Evolutionary conservation across 2,113 vertebrate genomes (phyloP).

Genomic region (Gopherus flavomarginatus): DNA sequence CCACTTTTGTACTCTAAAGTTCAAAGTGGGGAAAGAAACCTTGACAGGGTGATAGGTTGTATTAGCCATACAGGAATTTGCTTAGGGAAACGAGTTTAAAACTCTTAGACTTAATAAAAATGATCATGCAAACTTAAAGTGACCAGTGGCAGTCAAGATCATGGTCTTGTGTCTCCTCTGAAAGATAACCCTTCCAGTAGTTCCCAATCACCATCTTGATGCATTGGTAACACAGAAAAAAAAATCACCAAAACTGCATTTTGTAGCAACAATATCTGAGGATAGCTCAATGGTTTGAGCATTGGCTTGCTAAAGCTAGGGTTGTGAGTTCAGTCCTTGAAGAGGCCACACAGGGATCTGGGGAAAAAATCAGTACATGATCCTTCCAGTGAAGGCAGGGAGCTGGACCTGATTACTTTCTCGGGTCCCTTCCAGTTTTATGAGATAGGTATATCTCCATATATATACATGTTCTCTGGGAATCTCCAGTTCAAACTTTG

Average conservation of each 20-base stretch:
- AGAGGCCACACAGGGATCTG: too few relatives aligned
- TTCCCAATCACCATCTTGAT: slow-evolving; percentile 40
- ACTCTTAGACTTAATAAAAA: background rate
- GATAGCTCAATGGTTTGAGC: too few relatives aligned
- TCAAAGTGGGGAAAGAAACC: too few relatives aligned
- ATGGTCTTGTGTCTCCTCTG: background rate
- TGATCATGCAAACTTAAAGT: background rate
- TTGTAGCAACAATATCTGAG: background rate
- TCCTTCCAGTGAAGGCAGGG: too few relatives aligned
- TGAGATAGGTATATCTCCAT: too few relatives aligned
- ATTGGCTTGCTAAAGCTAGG: too few relatives aligned
- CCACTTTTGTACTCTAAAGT: too few relatives aligned
- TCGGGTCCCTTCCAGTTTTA: too few relatives aligned
- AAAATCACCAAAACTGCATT: slow-evolving; percentile 41
- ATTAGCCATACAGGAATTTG: background rate
- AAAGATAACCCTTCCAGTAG: slow-evolving; percentile 43
- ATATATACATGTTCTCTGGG: background rate
- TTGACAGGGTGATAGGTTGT: background rate
- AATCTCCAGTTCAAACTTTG: background rate
- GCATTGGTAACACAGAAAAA: slow-evolving; percentile 21
- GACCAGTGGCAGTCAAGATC: slow-evolving; percentile 1
- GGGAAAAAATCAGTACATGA: too few relatives aligned
- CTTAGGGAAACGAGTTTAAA: background rate
- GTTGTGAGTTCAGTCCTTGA: too few relatives aligned
- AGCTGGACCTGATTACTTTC: too few relatives aligned